A percentile compares a stretch with the other conserved stretches of the same genome.
Evolutionary conservation across 2,888 invertebrate species (phyloP).

Genomic region (Anthrax anthrax): DNA sequence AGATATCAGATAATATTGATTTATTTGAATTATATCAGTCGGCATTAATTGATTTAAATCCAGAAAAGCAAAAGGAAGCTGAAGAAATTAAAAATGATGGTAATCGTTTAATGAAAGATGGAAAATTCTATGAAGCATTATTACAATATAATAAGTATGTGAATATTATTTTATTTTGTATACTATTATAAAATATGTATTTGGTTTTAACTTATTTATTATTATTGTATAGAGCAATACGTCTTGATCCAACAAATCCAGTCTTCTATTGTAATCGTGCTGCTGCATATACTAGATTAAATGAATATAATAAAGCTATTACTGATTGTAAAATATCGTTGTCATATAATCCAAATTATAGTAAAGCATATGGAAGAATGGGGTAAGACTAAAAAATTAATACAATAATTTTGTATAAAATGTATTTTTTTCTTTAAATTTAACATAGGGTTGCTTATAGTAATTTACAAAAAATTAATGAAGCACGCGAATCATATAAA

Average conservation of each 20-base stretch:
- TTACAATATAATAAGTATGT: constrained; percentile 50
- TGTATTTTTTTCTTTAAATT: constrained; percentile 29
- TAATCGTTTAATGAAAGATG: constrained; percentile 74
- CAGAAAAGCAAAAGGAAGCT: constrained; percentile 50
- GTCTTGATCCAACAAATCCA: constrained; percentile 73
- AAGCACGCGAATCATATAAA: constrained; percentile 74
- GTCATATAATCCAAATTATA: constrained; percentile 76
- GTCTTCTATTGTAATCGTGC: constrained; percentile 96
- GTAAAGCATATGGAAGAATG: constrained; percentile 88
- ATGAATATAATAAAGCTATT: constrained; percentile 69
- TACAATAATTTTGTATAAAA: constrained; percentile 2
- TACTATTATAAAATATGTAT: background rate
- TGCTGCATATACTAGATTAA: constrained; percentile 83
- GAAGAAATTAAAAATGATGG: constrained; percentile 80
- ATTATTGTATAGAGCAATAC: constrained; percentile 57
- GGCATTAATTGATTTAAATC: constrained; percentile 32
- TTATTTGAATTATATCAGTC: constrained; percentile 36
- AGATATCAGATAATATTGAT: constrained; percentile 24
- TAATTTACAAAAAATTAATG: constrained; percentile 63
- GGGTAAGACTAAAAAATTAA: constrained; percentile 38
- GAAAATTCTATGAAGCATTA: constrained; percentile 67
- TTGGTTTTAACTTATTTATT: background rate
- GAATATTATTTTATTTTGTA: background rate
- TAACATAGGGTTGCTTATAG: constrained; percentile 64
- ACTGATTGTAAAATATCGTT: constrained; percentile 84